Percentiles rank a stretch among this genome's conserved stretches.
phyloP scores from a whole-genome alignment of 2,888 invertebrate genomes.

The Morpho helenor region DNA sequence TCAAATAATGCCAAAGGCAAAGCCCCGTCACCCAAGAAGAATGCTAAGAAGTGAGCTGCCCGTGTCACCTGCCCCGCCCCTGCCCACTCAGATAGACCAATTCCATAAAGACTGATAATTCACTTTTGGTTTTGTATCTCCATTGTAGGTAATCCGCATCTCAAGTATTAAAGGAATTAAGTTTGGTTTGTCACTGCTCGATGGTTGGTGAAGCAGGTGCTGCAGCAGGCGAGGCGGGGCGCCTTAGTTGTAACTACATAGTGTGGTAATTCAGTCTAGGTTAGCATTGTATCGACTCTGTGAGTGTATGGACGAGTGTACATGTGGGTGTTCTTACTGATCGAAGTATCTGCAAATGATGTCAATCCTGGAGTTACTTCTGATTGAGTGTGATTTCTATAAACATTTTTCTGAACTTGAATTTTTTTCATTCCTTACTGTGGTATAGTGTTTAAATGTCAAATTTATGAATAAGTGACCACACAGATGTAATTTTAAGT shows the following conservation, averaged over 20 bases:
- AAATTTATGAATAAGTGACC: constrained; percentile 62
- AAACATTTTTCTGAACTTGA: constrained; percentile 58
- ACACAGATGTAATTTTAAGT: constrained; percentile 69
- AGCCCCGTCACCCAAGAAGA: constrained; percentile 85
- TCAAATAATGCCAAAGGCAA: constrained; percentile 85
- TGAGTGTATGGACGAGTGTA: constrained; percentile 40
- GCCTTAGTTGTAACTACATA: constrained; percentile 52
- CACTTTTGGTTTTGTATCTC: constrained; percentile 13
- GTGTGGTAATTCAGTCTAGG: constrained; percentile 65
- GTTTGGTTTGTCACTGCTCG: constrained; percentile 6
- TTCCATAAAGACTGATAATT: constrained; percentile 25
- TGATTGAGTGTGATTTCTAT: constrained; percentile 57
- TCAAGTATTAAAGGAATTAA: constrained; percentile 12
- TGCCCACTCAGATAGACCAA: constrained; percentile 16
- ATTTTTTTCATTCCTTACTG: constrained; percentile 73
- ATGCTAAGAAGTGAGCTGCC: constrained; percentile 75
- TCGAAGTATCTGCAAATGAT: constrained; percentile 45
- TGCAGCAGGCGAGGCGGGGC: constrained; percentile 21
- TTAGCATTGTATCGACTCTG: constrained; percentile 62
- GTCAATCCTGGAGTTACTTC: constrained; percentile 37
- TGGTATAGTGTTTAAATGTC: constrained; percentile 72
- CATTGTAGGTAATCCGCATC: constrained; percentile 19
- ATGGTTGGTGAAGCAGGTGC: constrained; percentile 6
- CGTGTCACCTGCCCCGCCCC: constrained; percentile 26
- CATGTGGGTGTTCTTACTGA: constrained; percentile 45